A percentile compares a stretch with the other conserved stretches of the same genome.
Conservation (phyloP, 2,888 invertebrate species). For the Meteorus colon region DNA sequence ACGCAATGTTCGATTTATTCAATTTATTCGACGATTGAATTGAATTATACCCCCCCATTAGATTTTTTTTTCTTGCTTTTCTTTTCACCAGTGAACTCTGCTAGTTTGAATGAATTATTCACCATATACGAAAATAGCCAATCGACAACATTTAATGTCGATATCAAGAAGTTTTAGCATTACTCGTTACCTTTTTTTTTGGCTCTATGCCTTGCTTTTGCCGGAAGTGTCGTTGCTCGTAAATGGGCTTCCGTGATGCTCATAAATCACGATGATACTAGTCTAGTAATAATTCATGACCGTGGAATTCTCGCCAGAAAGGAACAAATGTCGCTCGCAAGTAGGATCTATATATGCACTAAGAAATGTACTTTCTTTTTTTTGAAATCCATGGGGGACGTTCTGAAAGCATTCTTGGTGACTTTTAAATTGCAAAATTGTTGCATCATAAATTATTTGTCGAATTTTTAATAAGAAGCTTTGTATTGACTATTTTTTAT, state of each 20-base stretch:
- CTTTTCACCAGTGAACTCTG: not conserved
- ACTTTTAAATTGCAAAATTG: not conserved
- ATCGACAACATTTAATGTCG: not conserved
- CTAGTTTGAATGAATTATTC: not conserved
- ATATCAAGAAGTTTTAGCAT: slow-evolving; percentile 21
- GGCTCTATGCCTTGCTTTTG: slow-evolving; percentile 10
- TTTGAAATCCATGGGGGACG: not conserved
- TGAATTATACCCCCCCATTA: not conserved
- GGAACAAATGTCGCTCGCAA: slow-evolving; percentile 2
- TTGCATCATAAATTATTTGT: not conserved
- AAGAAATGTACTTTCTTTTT: not conserved
- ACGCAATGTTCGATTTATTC: not conserved
- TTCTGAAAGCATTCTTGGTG: not conserved
- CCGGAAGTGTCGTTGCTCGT: slow-evolving; percentile 33
- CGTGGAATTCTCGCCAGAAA: slow-evolving; percentile 12
- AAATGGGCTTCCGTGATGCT: slow-evolving; percentile 40
- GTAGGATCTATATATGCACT: not conserved
- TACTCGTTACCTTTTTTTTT: slow-evolving; percentile 12
- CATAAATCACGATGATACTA: slow-evolving; percentile 48
- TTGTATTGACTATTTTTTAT: not conserved
- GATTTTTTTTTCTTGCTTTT: not conserved
- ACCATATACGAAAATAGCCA: not conserved
- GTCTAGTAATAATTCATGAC: slow-evolving; percentile 23
- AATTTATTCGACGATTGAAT: slow-evolving; percentile 5
- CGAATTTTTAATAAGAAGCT: not conserved